phyloP scores from a whole-genome alignment of 2,113 vertebrate species.

The Oceanites oceanicus region DNA sequence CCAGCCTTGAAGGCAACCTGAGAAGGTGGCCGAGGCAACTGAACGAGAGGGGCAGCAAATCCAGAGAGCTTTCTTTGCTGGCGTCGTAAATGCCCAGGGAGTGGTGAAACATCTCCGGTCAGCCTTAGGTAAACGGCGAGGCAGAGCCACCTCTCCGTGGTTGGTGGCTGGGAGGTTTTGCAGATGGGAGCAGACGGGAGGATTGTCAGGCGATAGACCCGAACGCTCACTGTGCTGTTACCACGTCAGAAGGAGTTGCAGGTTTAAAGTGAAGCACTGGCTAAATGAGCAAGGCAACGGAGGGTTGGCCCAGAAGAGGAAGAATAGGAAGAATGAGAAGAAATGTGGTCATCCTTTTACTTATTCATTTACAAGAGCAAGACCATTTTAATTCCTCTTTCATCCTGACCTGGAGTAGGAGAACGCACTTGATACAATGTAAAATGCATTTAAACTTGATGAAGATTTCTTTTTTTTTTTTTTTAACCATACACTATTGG shows the following conservation, averaged over 20 bases:
- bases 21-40: neutral
- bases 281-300: neutral
- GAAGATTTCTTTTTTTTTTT: neutral
- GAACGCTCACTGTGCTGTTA: neutral
- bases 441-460: neutral
- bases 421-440: neutral
- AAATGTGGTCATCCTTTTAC: neutral
- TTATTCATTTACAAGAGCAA: neutral
- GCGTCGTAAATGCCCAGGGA: neutral
- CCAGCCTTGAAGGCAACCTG: neutral
- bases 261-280: neutral
- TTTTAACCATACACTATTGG: neutral
- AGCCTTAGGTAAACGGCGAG: too few relatives aligned
- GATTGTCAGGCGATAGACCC: neutral
- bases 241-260: neutral
- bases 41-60: neutral
- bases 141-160: neutral
- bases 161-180: neutral
- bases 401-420: neutral
- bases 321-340: neutral
- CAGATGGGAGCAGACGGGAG: neutral
- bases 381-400: neutral
- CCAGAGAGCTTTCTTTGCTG: neutral
- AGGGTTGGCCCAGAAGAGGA: neutral
- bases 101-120: neutral